Percentiles rank a stretch among this genome's conserved stretches.
These are phyloP conservation scores for Candidula unifasciata DNA, from an alignment of 2,888 invertebrate species.

Conservation along the genomic window DNA sequence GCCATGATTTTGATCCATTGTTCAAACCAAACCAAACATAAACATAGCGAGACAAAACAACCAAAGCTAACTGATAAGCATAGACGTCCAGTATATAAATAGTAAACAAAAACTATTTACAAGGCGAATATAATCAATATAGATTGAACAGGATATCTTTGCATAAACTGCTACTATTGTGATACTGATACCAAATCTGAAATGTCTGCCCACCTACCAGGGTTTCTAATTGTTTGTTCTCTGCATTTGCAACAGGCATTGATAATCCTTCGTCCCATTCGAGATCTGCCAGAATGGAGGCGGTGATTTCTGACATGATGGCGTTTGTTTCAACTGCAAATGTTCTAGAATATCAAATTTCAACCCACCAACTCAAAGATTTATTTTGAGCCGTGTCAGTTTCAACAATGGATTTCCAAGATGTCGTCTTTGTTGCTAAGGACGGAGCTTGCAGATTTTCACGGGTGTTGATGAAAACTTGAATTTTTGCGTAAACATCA, in stretches of 20 bases:
- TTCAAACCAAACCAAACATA: no score
- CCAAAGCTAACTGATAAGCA: no score
- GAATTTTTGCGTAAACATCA: no score
- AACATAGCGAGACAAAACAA: no score
- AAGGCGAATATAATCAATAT: no score
- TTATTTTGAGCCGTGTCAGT: not conserved
- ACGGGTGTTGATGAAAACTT: no score
- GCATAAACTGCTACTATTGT: not conserved
- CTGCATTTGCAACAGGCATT: conserved; percentile 77
- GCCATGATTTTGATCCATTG: no score
- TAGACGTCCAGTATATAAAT: no score
- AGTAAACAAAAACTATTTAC: no score
- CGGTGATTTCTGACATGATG: conserved; percentile 65
- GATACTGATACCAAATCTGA: not conserved
- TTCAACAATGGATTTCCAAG: not conserved
- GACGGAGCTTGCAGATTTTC: not conserved
- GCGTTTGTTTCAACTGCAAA: not conserved
- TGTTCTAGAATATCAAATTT: not conserved
- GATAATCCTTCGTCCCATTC: conserved; percentile 78
- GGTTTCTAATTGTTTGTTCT: conserved; percentile 76
- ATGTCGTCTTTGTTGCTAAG: conserved; percentile 5
- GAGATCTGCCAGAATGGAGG: conserved; percentile 74
- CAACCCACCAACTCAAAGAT: not conserved
- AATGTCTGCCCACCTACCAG: conserved; percentile 67
- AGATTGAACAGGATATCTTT: not conserved